Evolutionary conservation across 2,888 invertebrate species (phyloP), one percentile per base, ranked within the genome.

Genomic region (Alsophila aescularia): DNA sequence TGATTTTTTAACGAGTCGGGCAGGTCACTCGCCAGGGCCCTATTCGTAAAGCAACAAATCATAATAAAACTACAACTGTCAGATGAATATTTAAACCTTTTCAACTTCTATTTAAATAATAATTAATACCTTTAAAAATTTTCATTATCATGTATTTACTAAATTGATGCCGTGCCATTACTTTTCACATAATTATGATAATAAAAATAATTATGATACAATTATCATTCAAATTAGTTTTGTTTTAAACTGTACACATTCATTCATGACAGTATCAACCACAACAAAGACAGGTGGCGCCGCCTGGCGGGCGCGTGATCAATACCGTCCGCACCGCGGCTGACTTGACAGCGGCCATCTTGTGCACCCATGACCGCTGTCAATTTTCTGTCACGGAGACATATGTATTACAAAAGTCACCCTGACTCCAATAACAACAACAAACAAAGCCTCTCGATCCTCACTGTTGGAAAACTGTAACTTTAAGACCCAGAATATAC

Each of bases 361-460:
- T 89, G 83, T 79, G 53, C 54, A 64, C 67, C 73, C 66, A 24
- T 78, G 83, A 81, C 76, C 75, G 75, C 84, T 90, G 89, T 88
- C 90, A 90, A 79, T 81, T 79, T 77, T 74, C 81, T 90, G 90
- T 90, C 90, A 90, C 72, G 64, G 71, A 77, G 90, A 90, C 90
- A 83, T 85, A n/a, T n/a, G n/a, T n/a, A 80, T 77, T 81, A 80
- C 67, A 75, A 77, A 80, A 85, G 85, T 85, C 86, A 88, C 79
- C 67, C 58, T 66, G 72, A 81, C 73, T 79, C 69, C 81, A 83
- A 84, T 81, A 84, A 83, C 83, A 86, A 86, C 75, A 86, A 87
- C 83, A 87, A 87, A 86, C 83, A 82, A 73, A 43, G 27, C 21
- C 12, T 13, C 35, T 13, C 15, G 15, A 36, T 37, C 31, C 18